Evolutionary conservation across 1,140 invertebrate genomes (phyloP).

Genomic region (Ostrea edulis): DNA sequence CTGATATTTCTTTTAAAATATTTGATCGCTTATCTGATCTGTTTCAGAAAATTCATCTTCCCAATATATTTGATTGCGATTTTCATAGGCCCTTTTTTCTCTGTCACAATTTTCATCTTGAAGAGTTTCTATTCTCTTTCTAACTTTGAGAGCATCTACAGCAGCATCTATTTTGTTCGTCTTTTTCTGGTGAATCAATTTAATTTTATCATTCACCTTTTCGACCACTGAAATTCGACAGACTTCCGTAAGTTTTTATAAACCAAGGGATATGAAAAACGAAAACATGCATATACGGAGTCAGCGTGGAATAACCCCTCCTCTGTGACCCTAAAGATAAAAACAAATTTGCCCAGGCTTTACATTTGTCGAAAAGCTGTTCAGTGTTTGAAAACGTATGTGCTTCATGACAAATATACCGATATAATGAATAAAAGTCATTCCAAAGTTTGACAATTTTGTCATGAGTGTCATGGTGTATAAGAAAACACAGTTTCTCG

Average conservation of each 20-base stretch:
- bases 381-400: too few relatives aligned
- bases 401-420: too few relatives aligned
- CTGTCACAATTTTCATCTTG: background rate
- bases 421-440: conserved; percentile 19
- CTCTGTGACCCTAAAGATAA: background rate
- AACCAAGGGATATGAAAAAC: conserved; percentile 34
- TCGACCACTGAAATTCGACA: conserved; percentile 30
- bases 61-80: too few relatives aligned
- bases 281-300: conserved; percentile 20
- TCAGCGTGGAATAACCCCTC: conserved; percentile 15
- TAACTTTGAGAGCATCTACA: background rate
- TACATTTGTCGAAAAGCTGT: too few relatives aligned
- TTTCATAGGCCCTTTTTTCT: conserved; percentile 21
- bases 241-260: conserved; percentile 10
- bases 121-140: conserved; percentile 32
- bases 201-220: conserved; percentile 25
- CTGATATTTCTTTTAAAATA: too few relatives aligned
- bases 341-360: too few relatives aligned
- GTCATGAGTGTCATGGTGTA: conserved; percentile 20
- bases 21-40: too few relatives aligned
- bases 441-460: conserved; percentile 16
- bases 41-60: too few relatives aligned
- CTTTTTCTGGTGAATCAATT: conserved; percentile 28
- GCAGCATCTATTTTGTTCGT: conserved; percentile 25
- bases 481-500: background rate